Evolutionary conservation across 2,888 invertebrate genomes (phyloP).

Genomic region (Drosophila recens): DNA sequence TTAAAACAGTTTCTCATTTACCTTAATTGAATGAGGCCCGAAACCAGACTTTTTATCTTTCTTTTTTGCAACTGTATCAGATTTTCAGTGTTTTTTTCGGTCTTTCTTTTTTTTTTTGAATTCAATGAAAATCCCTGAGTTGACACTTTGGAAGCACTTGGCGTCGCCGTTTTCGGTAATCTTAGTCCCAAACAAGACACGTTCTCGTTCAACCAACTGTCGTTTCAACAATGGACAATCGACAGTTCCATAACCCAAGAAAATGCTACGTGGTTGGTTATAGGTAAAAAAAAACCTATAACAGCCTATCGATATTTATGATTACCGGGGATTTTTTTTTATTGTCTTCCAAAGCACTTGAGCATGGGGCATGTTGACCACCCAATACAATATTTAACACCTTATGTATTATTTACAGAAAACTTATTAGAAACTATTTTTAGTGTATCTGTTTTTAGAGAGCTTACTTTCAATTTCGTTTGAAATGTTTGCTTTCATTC

Average conservation of each 20-base stretch:
- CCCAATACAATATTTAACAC: not conserved
- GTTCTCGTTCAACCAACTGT: constrained; percentile 34
- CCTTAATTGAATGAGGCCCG: constrained; percentile 29
- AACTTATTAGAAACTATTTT: not conserved
- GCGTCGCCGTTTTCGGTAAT: constrained; percentile 47
- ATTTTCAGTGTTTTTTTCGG: constrained; percentile 14
- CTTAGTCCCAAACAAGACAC: constrained; percentile 44
- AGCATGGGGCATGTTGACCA: not conserved
- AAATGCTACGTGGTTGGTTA: constrained; percentile 27
- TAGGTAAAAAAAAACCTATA: constrained; percentile 12
- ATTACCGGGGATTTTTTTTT: constrained; percentile 13
- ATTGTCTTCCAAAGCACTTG: constrained; percentile 1
- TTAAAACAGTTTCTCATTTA: constrained; percentile 41
- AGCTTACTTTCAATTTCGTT: constrained; percentile 19
- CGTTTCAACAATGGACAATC: constrained; percentile 39
- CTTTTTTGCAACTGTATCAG: constrained; percentile 2
- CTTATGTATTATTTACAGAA: not conserved
- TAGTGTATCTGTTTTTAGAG: not conserved
- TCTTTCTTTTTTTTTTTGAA: constrained; percentile 14
- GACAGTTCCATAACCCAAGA: constrained; percentile 21
- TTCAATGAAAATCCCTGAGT: constrained; percentile 59
- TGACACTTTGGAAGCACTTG: constrained; percentile 60
- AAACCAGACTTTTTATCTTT: constrained; percentile 48
- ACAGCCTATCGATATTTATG: constrained; percentile 17
- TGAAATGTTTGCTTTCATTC: not conserved